These are phyloP conservation scores for Galaxias olidus DNA, from an alignment of 2,797 vertebrate species.

Conservation along the genomic window DNA sequence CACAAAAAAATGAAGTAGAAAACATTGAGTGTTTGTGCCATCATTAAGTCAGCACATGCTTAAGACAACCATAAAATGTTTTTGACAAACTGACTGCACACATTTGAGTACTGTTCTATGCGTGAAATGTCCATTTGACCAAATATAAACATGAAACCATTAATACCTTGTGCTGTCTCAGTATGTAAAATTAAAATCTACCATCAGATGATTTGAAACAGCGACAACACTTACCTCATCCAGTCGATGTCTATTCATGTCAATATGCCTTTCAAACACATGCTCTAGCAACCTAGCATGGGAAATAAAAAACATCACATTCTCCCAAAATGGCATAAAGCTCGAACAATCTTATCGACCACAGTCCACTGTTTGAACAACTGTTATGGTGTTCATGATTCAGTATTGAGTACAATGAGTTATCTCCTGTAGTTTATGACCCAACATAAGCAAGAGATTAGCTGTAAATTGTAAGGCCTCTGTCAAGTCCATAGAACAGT, in stretches of 20 bases:
- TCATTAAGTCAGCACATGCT: no score
- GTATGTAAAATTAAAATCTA: neutral
- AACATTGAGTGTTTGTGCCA: no score
- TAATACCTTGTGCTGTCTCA: neutral
- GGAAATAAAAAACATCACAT: constrained; percentile 36
- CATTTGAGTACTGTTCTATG: no score
- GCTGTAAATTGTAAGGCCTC: neutral
- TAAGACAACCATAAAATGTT: no score
- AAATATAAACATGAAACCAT: no score
- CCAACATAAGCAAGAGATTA: neutral
- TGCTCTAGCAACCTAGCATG: constrained; percentile 80
- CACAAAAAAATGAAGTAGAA: constrained; percentile 32
- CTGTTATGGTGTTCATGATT: neutral
- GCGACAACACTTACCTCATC: constrained; percentile 77
- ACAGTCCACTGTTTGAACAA: constrained; percentile 3
- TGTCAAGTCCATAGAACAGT: neutral
- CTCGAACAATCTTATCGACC: neutral
- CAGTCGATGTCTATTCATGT: constrained; percentile 83
- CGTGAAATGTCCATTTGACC: no score
- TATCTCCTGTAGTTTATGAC: constrained; percentile 5
- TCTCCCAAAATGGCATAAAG: constrained; percentile 1
- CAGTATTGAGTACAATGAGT: neutral
- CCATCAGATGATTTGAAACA: neutral
- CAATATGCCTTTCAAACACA: constrained; percentile 85
- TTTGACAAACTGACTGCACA: no score